Base-by-base conservation (phyloP, 2,888 invertebrate genomes). In the Eucriotettix oculatus region DNA sequence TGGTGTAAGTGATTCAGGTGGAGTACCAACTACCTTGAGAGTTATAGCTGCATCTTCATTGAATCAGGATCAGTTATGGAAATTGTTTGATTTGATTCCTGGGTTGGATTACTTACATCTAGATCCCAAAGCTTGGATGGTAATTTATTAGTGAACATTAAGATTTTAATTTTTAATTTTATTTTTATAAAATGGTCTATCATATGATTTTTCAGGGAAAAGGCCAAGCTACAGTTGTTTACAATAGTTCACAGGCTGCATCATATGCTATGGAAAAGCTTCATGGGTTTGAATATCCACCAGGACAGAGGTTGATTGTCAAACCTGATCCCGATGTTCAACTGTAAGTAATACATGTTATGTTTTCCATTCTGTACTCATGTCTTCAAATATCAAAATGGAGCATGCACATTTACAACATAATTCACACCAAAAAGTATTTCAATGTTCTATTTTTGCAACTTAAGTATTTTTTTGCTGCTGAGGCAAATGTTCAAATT, bases 281-380 rank as follows among this genome's bases (percentile, higher is more conserved):
- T 54, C 87, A 94, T 72, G 87, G 89, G 7, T 87, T 95, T 73
- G 94, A 95, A 73, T 95, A 93, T 75, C 94, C 95, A 0, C 87
- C 90, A 29, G 93, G 93, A 16, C 83, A 85, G 68, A 80, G 86
- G 63, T 78, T 94, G 65, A 87, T 87, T 68, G 86, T 90, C 1
- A 83, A 83, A 68, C 84, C 84, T 12, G 83, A 85, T 55, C 41
- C 55, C 29, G 48, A 48, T 12, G n/a, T 48, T 5, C 12, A 14
- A n/a, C 48, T n/a, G 48, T 48, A n/a, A 48, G 48, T 48, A 48
- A 14, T 14, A 48, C 29, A 29, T 29, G 29, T 29, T 29, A 5
- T 7, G 29, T 29, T 29, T 29, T 29, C 29, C 29, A 29, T 29
- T 5, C 7, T 29, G 7, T 29, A 29, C 29, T 29, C 29, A 5